Conservation (phyloP, 2,888 invertebrate genomes). For the Leucozona laternaria region DNA sequence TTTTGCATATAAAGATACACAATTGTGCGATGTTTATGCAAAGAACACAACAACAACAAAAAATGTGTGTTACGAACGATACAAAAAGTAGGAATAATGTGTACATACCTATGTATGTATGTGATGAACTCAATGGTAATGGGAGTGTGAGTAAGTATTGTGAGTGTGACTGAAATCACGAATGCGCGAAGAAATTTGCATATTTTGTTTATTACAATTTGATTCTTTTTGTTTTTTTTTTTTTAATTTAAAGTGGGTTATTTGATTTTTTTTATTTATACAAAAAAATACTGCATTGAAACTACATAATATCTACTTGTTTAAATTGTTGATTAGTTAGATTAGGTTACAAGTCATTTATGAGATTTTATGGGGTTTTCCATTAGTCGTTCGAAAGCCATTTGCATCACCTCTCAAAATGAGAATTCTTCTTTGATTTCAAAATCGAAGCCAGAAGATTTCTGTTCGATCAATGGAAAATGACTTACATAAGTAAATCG, state of each 20-base stretch:
- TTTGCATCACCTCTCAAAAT: too few relatives aligned
- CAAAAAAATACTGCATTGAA: background rate
- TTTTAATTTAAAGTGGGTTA: background rate
- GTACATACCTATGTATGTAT: background rate
- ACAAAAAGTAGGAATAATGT: conserved; percentile 7
- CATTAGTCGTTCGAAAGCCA: too few relatives aligned
- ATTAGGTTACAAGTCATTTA: background rate
- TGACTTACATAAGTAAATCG: too few relatives aligned
- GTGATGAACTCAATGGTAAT: conserved; percentile 24
- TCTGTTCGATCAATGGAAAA: too few relatives aligned
- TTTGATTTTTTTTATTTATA: background rate
- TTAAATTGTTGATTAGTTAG: background rate
- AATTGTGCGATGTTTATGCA: background rate
- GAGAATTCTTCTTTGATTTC: too few relatives aligned
- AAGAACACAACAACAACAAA: background rate
- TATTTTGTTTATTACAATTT: background rate
- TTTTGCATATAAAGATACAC: background rate
- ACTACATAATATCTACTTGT: background rate
- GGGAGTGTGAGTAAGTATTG: conserved; percentile 2
- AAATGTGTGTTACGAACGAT: background rate
- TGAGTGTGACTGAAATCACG: conserved; percentile 11
- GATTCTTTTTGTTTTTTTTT: background rate
- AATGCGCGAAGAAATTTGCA: conserved; percentile 18
- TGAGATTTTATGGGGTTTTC: too few relatives aligned
- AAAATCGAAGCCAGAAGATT: too few relatives aligned